Percentiles rank a stretch among this genome's conserved stretches.
Conservation (phyloP, 2,797 vertebrate species). For the Lutjanus argentimaculatus region DNA sequence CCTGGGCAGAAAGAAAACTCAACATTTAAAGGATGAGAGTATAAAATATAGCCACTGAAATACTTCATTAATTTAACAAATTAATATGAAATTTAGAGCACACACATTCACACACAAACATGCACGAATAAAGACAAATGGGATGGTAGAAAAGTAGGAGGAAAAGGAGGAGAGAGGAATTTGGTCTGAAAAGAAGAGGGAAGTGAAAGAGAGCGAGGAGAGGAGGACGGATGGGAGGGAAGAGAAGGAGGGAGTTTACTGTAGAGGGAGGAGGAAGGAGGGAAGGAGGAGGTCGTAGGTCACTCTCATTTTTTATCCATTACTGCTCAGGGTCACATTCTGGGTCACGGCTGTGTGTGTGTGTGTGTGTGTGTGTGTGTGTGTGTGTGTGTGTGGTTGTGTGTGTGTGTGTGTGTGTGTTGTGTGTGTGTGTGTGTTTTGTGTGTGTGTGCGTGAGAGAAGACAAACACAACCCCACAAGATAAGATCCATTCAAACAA, state of each 20-base stretch:
- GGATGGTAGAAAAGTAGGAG: not conserved
- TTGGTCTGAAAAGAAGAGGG: not conserved
- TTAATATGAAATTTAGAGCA: not conserved
- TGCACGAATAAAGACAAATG: not conserved
- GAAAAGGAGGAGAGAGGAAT: conserved; percentile 1
- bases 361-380: conserved; percentile 47
- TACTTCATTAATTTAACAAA: conserved; percentile 2
- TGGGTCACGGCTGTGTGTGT: conserved; percentile 51
- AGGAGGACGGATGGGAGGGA: not conserved
- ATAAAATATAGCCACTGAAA: not conserved
- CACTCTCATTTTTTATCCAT: conserved; percentile 81
- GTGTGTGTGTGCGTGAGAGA: conserved; percentile 17
- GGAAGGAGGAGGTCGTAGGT: conserved; percentile 57
- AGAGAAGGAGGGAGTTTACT: conserved; percentile 24
- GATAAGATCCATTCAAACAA: conserved; percentile 33
- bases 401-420: conserved; percentile 10
- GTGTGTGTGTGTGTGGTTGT: conserved; percentile 45
- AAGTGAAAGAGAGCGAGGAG: conserved; percentile 1
- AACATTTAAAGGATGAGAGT: not conserved
- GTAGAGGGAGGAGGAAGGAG: conserved; percentile 33
- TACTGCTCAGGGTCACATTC: conserved; percentile 74
- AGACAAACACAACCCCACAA: not conserved
- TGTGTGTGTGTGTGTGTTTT: conserved; percentile 20
- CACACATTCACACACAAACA: not conserved
- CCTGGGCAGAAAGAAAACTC: not conserved